phyloP scores from a whole-genome alignment of 2,888 invertebrate genomes.

The Melanchra persicariae region DNA sequence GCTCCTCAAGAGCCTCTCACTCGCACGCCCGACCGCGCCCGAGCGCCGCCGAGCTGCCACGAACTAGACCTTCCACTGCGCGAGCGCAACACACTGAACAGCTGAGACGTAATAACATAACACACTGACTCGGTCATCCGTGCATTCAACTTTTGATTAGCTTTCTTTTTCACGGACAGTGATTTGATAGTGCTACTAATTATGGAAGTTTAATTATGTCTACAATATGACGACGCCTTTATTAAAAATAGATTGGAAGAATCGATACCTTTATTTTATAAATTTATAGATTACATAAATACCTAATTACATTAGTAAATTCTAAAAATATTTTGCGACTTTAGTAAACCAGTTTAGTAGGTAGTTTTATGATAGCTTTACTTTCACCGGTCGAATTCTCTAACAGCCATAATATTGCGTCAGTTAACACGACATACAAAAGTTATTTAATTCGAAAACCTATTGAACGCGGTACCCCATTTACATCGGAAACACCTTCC shows the following conservation, averaged over 20 bases:
- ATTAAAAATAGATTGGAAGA: not conserved
- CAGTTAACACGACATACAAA: conserved; percentile 18
- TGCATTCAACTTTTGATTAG: conserved; percentile 91
- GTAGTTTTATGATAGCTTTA: conserved; percentile 36
- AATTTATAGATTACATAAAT: no score
- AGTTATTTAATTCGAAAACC: conserved; percentile 56
- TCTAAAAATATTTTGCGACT: not conserved
- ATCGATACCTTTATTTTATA: not conserved
- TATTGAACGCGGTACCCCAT: conserved; percentile 46
- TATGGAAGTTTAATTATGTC: conserved; percentile 50
- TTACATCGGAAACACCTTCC: conserved; percentile 52
- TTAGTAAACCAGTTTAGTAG: conserved; percentile 32
- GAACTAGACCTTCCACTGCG: conserved; percentile 90
- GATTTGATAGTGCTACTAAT: conserved; percentile 76
- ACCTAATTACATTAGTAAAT: no score
- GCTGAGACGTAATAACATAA: conserved; percentile 90
- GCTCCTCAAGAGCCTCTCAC: conserved; percentile 82
- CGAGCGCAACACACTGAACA: conserved; percentile 88
- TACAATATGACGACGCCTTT: conserved; percentile 24
- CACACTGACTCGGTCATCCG: conserved; percentile 91
- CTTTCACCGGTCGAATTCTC: conserved; percentile 55
- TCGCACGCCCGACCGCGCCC: conserved; percentile 79
- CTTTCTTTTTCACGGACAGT: conserved; percentile 88
- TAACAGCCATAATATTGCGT: conserved; percentile 31
- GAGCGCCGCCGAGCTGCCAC: conserved; percentile 81